Evolutionary conservation across 2,113 vertebrate species (phyloP).

Genomic region (Athene cunicularia): DNA sequence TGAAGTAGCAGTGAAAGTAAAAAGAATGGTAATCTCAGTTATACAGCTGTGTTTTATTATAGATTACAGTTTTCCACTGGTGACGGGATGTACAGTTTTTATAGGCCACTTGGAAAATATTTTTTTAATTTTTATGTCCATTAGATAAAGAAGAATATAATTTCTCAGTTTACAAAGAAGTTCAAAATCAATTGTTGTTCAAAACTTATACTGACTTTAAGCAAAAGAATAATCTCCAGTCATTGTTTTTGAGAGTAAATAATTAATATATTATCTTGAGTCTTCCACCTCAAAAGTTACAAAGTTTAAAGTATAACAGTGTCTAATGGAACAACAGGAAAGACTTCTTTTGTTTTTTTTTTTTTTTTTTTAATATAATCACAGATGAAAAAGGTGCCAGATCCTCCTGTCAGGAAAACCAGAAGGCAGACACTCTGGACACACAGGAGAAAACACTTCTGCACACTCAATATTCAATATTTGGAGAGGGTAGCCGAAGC

Average conservation of each 20-base stretch:
- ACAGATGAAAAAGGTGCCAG: not conserved
- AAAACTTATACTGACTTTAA: not conserved
- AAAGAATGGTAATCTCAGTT: not conserved
- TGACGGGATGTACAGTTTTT: not conserved
- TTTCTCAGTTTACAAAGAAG: not conserved
- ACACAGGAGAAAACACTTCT: not conserved
- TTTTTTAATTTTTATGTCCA: not conserved
- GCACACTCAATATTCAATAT: not conserved
- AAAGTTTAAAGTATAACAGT: constrained; percentile 2
- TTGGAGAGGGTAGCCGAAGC: not conserved
- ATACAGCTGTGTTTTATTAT: not conserved
- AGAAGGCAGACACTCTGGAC: not conserved
- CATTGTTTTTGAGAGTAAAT: not conserved
- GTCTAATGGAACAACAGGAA: not conserved
- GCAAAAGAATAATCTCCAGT: not conserved
- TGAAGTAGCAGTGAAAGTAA: not conserved
- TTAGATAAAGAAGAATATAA: not conserved
- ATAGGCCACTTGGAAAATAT: not conserved
- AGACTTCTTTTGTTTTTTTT: not conserved
- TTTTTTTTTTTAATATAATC: not conserved
- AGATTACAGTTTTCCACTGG: not conserved
- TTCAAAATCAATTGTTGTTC: not conserved
- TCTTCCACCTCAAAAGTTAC: not conserved
- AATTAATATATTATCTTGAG: constrained; percentile 7
- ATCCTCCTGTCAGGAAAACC: not conserved